phyloP scores from a whole-genome alignment of 2,113 vertebrate species.

The Epinephelus lanceolatus region DNA sequence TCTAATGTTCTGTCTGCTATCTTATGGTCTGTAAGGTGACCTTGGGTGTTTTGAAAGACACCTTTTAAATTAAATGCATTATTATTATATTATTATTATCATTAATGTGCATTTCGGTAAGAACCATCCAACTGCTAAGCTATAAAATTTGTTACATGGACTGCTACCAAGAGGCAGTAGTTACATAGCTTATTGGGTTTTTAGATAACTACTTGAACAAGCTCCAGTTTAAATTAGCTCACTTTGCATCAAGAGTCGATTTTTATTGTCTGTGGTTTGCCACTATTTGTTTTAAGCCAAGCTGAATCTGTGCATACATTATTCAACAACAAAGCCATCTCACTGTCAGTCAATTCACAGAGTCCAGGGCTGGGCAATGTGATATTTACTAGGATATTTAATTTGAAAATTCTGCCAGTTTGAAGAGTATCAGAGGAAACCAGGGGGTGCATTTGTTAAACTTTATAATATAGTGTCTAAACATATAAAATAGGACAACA shows the following conservation, averaged over 20 bases:
- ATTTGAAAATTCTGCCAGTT: too few species aligned
- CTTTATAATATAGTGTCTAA: too few species aligned
- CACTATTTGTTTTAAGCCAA: neutral
- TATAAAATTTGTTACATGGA: neutral
- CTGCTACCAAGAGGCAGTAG: neutral
- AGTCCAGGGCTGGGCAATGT: neutral
- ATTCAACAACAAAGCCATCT: neutral
- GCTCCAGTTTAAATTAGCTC: neutral
- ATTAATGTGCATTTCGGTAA: neutral
- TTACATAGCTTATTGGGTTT: neutral
- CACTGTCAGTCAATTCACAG: neutral
- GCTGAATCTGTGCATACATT: neutral
- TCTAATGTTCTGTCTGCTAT: neutral
- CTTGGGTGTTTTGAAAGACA: too few species aligned
- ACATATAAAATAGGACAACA: too few species aligned
- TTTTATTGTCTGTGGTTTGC: neutral
- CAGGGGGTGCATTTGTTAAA: too few species aligned
- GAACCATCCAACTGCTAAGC: neutral
- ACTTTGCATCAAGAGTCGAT: neutral
- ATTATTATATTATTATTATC: too few species aligned
- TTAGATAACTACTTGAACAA: neutral
- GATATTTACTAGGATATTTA: too few species aligned
- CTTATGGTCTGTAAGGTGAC: too few species aligned
- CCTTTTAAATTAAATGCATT: too few species aligned
- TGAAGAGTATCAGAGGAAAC: too few species aligned